Evolutionary conservation across 2,113 vertebrate genomes (phyloP).

Genomic region (Hiodon tergisus): DNA sequence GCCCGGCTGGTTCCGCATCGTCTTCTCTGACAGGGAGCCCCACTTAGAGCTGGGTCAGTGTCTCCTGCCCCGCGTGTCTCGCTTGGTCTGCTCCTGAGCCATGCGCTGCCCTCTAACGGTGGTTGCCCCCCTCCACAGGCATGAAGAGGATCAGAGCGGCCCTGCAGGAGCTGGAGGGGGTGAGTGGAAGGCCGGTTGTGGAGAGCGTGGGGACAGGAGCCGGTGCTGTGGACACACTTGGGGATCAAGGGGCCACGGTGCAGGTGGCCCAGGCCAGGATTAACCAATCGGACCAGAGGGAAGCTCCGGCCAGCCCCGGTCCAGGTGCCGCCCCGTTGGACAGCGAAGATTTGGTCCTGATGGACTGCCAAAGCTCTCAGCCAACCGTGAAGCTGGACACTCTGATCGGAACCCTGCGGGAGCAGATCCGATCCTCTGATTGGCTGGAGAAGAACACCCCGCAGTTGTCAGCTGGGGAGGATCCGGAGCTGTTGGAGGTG

Average conservation of each 20-base stretch:
- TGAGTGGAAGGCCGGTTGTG: slow-evolving; percentile 40
- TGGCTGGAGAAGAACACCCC: slow-evolving; percentile 77
- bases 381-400: slow-evolving; percentile 55
- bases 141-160: slow-evolving; percentile 75
- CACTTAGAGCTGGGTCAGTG: slow-evolving; percentile 77
- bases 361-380: slow-evolving; percentile 54
- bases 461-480: slow-evolving; percentile 68
- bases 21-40: slow-evolving; percentile 75
- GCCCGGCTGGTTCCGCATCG: slow-evolving; percentile 90
- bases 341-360: slow-evolving; percentile 55
- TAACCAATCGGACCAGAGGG: slow-evolving; percentile 38
- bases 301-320: slow-evolving; percentile 49
- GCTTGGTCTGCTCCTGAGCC: neutral
- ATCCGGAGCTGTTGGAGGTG: slow-evolving; percentile 73
- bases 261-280: slow-evolving; percentile 29
- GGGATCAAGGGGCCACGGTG: slow-evolving; percentile 47
- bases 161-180: slow-evolving; percentile 60
- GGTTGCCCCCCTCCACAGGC: slow-evolving; percentile 57
- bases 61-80: neutral
- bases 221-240: slow-evolving; percentile 28
- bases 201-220: slow-evolving; percentile 9
- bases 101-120: neutral
- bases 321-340: slow-evolving; percentile 37
- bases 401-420: slow-evolving; percentile 67
- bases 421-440: slow-evolving; percentile 71